Evolutionary conservation across 1,140 invertebrate genomes (phyloP), one percentile per base, ranked within the genome.

Genomic region (Geopemphigus sp.): DNA sequence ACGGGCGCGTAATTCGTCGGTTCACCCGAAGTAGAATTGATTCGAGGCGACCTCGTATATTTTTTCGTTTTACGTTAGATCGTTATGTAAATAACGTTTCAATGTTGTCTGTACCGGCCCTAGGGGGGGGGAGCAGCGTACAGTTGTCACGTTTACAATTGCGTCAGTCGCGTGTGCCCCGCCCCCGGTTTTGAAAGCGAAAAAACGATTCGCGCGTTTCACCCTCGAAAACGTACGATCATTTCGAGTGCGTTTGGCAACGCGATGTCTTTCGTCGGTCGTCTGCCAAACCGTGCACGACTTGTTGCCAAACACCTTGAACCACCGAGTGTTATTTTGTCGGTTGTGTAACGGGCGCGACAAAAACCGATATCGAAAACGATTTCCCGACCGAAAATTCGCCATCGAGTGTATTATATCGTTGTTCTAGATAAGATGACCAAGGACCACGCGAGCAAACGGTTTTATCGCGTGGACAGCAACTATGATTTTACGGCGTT

Each of bases 381-480:
- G 12, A 26, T 29, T 72, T 70, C 8, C 54, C n/a, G 54, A n/a
- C 15, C 54, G 17, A 8, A 29, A 72, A 29, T 3, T 0, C n/a
- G n/a, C n/a, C 14, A 19, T 29, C 11, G 15, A 54, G 14, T 12
- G 11, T 19, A 19, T 12, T 12, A n/a, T 54, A n/a, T n/a, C 10
- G 14, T 1, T 6, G 26, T 72, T 54, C 54, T 50, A 64, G 56
- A 17, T 47, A 81, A 6, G 19, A 82, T 82, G 82, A 80, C 82
- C 22, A 80, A 80, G 26, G 81, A 82, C 29, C 81, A 80, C 68
- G 81, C 82, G 26, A 84, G 82, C 70, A 82, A 90, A 82, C 88
- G 94, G 82, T 96, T 96, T 88, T 96, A 96, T 85, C 89, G 94
- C 24, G 89, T 93, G 70, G 94, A 96, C 83, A 95, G 93, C 82